phyloP scores from a whole-genome alignment of 2,797 vertebrate species.

The Pteropus rufus region DNA sequence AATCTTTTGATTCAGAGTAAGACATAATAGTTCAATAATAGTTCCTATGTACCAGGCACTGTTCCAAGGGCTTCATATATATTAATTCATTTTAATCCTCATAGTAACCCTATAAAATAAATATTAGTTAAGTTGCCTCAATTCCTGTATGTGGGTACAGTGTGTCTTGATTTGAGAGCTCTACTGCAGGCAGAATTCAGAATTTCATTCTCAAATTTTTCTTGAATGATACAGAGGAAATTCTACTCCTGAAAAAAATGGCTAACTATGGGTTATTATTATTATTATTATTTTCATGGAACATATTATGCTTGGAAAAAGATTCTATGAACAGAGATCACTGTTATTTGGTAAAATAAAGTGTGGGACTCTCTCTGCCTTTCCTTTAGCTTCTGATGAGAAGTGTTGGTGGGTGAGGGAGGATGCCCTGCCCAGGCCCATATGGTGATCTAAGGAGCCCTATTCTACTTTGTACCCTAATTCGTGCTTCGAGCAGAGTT shows the following conservation, averaged over 20 bases:
- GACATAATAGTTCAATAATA: neutral
- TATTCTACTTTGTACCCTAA: neutral
- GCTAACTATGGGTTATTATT: too few relatives aligned
- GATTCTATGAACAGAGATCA: neutral
- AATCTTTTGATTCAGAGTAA: neutral
- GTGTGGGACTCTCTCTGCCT: neutral
- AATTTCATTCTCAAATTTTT: slow-evolving; percentile 5
- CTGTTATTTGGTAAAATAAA: neutral
- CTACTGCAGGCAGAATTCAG: neutral
- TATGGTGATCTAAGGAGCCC: neutral
- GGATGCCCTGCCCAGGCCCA: neutral
- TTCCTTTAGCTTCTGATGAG: neutral
- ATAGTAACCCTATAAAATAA: neutral
- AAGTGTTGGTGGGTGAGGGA: neutral
- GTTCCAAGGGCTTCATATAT: neutral
- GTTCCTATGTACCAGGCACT: neutral
- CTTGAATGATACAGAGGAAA: neutral
- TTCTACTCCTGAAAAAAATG: neutral
- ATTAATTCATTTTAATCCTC: neutral
- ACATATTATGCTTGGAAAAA: neutral
- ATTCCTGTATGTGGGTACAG: neutral
- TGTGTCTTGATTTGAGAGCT: neutral
- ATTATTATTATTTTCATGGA: neutral
- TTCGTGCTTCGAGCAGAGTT: neutral
- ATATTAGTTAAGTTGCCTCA: neutral